phyloP scores from a whole-genome alignment of 2,113 vertebrate species.

The Xenopus borealis region DNA sequence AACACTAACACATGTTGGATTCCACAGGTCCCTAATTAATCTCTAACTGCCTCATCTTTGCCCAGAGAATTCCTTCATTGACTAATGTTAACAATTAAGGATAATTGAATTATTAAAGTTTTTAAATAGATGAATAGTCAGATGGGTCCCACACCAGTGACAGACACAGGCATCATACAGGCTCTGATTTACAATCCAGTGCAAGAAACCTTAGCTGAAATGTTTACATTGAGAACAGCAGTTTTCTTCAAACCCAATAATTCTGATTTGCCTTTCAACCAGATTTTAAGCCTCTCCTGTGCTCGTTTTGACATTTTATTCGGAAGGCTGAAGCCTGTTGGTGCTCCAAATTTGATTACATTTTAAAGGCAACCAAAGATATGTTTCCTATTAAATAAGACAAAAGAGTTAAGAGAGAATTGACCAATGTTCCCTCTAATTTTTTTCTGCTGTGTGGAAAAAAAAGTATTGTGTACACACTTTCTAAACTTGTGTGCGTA shows the following conservation, averaged over 20 bases:
- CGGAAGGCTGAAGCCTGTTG: no score
- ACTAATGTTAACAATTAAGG: conserved; percentile 45
- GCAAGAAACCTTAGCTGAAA: not conserved
- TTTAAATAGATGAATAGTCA: conserved; percentile 38
- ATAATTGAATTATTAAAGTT: conserved; percentile 43
- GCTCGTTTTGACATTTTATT: no score
- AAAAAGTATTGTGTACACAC: no score
- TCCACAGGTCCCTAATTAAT: conserved; percentile 17
- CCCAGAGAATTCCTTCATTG: conserved; percentile 26
- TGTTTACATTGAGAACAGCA: not conserved
- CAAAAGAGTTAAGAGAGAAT: no score
- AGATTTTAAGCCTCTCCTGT: no score
- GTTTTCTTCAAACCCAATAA: not conserved
- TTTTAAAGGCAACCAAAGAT: no score
- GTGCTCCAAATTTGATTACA: no score
- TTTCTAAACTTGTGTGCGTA: no score
- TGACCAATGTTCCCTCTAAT: no score
- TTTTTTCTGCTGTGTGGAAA: no score
- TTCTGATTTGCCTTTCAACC: no score
- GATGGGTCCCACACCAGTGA: conserved; percentile 11
- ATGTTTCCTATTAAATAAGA: no score
- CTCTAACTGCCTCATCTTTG: conserved; percentile 39
- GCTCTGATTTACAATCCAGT: not conserved
- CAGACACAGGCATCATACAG: not conserved
- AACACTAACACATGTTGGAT: conserved; percentile 40